Conservation (phyloP, 2,113 vertebrate genomes). For the Chaetorhynchus papuensis region DNA sequence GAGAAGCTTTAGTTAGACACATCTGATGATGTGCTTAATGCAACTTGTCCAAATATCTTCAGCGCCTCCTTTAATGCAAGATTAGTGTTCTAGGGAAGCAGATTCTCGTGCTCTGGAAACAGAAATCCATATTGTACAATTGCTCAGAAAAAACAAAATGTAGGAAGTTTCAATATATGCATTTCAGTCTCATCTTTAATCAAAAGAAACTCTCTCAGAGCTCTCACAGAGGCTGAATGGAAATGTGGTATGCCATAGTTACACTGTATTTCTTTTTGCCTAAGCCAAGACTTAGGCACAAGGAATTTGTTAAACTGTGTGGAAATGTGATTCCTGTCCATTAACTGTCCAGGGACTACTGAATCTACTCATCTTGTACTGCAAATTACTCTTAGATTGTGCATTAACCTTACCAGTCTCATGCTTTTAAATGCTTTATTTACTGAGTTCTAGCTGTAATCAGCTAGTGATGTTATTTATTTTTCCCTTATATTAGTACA, state of each 20-base stretch:
- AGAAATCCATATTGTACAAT: neutral
- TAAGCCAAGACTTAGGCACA: neutral
- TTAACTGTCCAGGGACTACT: neutral
- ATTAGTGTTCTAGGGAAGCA: neutral
- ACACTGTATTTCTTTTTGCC: neutral
- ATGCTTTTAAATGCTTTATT: conserved; percentile 33
- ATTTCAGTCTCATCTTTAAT: neutral
- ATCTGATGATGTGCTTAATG: neutral
- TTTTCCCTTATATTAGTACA: neutral
- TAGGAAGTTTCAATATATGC: neutral
- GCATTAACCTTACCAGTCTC: neutral
- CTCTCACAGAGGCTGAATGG: neutral
- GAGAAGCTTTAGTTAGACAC: neutral
- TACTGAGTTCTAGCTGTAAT: conserved; percentile 1
- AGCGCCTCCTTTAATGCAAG: neutral
- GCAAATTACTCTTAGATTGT: neutral
- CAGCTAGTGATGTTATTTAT: neutral
- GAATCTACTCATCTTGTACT: neutral
- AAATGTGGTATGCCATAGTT: neutral
- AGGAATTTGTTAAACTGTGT: neutral
- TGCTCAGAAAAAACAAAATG: neutral
- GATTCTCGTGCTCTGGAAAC: neutral
- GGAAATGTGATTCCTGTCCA: neutral
- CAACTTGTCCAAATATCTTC: neutral
- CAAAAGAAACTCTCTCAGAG: neutral